Evolutionary conservation across 1,140 invertebrate species (phyloP).

Genomic region (Coelopa frigida): DNA sequence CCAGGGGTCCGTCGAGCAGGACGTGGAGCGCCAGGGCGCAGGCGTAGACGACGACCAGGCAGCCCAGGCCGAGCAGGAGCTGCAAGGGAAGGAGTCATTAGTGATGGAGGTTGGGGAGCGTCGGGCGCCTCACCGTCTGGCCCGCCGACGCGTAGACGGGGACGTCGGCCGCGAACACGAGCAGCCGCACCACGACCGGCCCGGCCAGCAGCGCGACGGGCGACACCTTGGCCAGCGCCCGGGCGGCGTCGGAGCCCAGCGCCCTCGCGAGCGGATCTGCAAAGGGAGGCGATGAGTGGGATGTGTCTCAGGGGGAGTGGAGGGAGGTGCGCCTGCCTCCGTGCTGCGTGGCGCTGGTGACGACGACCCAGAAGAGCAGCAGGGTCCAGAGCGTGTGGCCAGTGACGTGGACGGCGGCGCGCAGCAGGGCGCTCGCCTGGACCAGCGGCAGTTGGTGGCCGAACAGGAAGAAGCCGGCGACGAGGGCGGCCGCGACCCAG

Average conservation of each 20-base stretch:
- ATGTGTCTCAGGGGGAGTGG: background rate
- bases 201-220: constrained; percentile 7
- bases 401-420: background rate
- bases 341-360: constrained; percentile 1
- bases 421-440: background rate
- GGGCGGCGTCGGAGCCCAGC: background rate
- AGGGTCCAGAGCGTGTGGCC: constrained; percentile 9
- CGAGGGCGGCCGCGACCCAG: constrained; percentile 2
- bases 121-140: constrained; percentile 6
- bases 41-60: background rate
- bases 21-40: constrained; percentile 9
- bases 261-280: constrained; percentile 1
- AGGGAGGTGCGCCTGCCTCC: constrained; percentile 1
- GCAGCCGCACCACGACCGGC: constrained; percentile 11
- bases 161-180: constrained; percentile 9
- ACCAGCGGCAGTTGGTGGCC: constrained; percentile 4
- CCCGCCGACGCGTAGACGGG: constrained; percentile 10
- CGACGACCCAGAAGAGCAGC: constrained; percentile 7
- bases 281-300: background rate
- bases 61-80: background rate
- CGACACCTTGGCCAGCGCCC: constrained; percentile 9
- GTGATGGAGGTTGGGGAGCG: background rate
- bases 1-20: constrained; percentile 12
- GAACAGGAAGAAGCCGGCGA: constrained; percentile 8
- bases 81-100: background rate